Evolutionary conservation across 2,113 vertebrate genomes (phyloP).

Genomic region (Acanthisitta chloris): DNA sequence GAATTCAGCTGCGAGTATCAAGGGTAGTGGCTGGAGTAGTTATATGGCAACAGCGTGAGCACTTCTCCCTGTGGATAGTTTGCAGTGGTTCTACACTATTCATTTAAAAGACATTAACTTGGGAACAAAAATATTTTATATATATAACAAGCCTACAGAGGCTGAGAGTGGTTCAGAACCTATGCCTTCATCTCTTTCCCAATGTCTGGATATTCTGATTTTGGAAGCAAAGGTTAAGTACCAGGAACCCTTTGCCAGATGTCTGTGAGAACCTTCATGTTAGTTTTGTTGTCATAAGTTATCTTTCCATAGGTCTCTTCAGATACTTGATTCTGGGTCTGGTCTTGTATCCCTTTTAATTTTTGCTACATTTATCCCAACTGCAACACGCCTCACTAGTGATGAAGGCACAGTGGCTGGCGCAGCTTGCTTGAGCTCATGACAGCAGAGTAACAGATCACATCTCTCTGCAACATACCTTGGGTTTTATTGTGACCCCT

Average conservation of each 20-base stretch:
- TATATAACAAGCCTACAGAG: slow-evolving; percentile 39
- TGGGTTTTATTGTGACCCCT: background rate
- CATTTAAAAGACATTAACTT: slow-evolving; percentile 26
- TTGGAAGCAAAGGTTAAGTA: slow-evolving; percentile 21
- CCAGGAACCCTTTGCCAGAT: slow-evolving; percentile 15
- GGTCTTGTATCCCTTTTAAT: background rate
- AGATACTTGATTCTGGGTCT: background rate
- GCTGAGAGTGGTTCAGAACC: background rate
- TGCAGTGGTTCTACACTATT: background rate
- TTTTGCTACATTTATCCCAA: background rate
- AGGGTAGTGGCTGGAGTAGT: background rate
- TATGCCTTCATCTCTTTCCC: slow-evolving; percentile 23
- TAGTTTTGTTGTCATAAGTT: background rate
- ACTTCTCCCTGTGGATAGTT: background rate
- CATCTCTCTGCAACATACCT: background rate
- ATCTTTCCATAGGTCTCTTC: background rate
- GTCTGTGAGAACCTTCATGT: background rate
- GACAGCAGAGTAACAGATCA: background rate
- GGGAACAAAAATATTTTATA: slow-evolving; percentile 21
- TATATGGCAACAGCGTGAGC: background rate
- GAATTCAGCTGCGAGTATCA: background rate
- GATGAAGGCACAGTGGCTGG: background rate
- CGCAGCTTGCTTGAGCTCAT: background rate
- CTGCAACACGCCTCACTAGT: background rate
- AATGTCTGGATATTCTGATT: slow-evolving; percentile 13